Evolutionary conservation across 1,140 invertebrate genomes (phyloP).

Genomic region (Diplogasteroides magnus): DNA sequence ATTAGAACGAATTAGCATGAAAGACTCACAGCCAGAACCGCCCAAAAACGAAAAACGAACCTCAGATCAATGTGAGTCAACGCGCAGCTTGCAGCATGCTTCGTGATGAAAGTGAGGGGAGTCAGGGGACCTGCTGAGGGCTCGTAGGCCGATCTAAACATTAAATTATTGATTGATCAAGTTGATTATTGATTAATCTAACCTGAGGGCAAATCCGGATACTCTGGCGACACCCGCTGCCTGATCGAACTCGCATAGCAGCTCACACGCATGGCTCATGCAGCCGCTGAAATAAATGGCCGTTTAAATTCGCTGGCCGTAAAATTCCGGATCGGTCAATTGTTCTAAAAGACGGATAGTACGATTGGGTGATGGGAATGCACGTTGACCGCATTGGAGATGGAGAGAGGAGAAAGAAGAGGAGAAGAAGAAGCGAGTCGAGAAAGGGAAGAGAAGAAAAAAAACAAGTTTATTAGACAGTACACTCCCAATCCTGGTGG

Average conservation of each 20-base stretch:
- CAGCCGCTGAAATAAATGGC: slow-evolving; percentile 5
- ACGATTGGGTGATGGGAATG: not conserved
- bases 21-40: no score
- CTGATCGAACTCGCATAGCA: slow-evolving; percentile 26
- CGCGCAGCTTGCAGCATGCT: slow-evolving; percentile 22
- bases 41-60: no score
- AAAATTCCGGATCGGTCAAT: not conserved
- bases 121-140: slow-evolving; percentile 17
- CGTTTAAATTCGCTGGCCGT: not conserved
- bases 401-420: not conserved
- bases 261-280: slow-evolving; percentile 16
- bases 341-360: not conserved
- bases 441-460: no score
- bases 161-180: no score
- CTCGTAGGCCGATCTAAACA: not conserved
- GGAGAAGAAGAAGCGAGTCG: not conserved
- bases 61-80: slow-evolving; percentile 27
- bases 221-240: not conserved
- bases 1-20: not conserved
- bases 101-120: slow-evolving; percentile 25
- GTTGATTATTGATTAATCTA: no score
- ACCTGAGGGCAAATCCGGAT: not conserved
- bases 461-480: no score
- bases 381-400: no score
- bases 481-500: no score